Conservation (phyloP, 2,113 vertebrate species). For the Eolophus roseicapilla region DNA sequence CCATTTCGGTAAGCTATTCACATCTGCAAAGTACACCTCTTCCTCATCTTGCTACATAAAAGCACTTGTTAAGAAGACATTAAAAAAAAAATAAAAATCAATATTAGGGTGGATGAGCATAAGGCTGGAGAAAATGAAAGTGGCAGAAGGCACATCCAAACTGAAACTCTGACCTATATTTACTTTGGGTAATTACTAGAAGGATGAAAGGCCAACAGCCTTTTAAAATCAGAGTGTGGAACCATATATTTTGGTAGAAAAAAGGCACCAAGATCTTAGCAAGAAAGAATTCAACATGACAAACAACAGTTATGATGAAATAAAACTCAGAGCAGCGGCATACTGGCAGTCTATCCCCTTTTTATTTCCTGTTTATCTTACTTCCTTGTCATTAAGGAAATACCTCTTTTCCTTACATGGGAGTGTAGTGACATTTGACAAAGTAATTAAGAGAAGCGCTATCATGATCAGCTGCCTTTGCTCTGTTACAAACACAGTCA, state of each 20-base stretch:
- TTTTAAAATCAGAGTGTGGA: background rate
- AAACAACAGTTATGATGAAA: background rate
- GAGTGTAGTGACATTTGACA: slow-evolving; percentile 38
- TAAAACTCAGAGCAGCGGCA: background rate
- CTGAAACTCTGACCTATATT: background rate
- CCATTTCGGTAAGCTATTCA: background rate
- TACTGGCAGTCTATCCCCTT: background rate
- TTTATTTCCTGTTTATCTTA: slow-evolving; percentile 9
- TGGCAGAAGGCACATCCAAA: background rate
- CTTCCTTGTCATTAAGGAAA: slow-evolving; percentile 40
- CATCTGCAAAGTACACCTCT: background rate
- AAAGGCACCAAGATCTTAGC: background rate
- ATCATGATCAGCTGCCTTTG: slow-evolving; percentile 31
- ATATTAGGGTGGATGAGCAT: background rate
- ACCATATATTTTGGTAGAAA: background rate
- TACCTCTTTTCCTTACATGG: background rate
- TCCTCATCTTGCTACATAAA: background rate
- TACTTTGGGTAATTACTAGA: background rate
- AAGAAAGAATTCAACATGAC: background rate
- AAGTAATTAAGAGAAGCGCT: slow-evolving; percentile 37
- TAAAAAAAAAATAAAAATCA: background rate
- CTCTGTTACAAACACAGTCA: slow-evolving; percentile 20
- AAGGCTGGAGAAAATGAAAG: background rate
- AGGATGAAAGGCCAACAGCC: background rate
- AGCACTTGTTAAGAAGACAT: background rate